Percentiles rank a stretch among this genome's conserved stretches.
These are phyloP conservation scores for Sialis fuliginosa DNA, from an alignment of 2,888 invertebrate genomes.

Conservation along the genomic window DNA sequence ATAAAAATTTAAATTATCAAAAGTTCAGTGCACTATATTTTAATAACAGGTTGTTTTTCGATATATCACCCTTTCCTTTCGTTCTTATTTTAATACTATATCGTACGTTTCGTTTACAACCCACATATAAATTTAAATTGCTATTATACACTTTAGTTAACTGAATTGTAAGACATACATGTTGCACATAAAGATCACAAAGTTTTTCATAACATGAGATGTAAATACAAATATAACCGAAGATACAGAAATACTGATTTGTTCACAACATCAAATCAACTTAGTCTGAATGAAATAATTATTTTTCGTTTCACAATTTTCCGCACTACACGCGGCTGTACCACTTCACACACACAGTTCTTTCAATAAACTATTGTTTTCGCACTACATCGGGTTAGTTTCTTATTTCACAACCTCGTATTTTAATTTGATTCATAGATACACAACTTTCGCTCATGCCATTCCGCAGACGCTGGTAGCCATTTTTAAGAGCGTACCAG, in stretches of 20 bases:
- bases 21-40: constrained; percentile 19
- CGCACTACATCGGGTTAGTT: constrained; percentile 3
- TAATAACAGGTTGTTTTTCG: constrained; percentile 19
- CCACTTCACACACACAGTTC: constrained; percentile 6
- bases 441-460: constrained; percentile 7
- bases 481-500: constrained; percentile 26
- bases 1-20: not conserved
- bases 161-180: no score
- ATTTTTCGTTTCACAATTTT: not conserved
- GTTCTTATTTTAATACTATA: no score
- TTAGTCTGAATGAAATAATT: no score
- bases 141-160: no score
- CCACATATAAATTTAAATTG: no score
- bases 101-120: no score
- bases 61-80: not conserved
- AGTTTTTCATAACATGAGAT: no score
- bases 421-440: constrained; percentile 3
- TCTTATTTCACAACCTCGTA: constrained; percentile 6
- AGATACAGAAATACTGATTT: no score
- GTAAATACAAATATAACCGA: no score
- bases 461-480: constrained; percentile 15
- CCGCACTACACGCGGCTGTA: constrained; percentile 1
- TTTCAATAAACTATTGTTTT: constrained; percentile 3
- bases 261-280: no score
- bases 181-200: no score